Conservation (phyloP, 2,797 vertebrate species). For the Rhadinocentrus ornatus region DNA sequence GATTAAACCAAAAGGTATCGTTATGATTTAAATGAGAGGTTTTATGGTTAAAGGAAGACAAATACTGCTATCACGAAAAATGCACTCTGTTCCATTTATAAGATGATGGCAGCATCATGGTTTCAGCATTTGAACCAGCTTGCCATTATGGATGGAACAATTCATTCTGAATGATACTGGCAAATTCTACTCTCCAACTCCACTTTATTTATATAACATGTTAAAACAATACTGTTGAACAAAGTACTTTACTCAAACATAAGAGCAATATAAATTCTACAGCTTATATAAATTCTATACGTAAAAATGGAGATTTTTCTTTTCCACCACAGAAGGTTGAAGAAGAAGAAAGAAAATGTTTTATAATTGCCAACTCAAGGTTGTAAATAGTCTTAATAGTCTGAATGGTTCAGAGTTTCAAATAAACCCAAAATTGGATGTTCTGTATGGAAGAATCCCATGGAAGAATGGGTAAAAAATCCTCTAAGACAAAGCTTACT, state of each 20-base stretch:
- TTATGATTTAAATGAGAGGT: background rate
- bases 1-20: background rate
- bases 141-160: background rate
- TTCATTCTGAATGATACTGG: background rate
- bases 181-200: no score
- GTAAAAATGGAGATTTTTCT: background rate
- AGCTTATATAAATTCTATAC: background rate
- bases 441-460: no score
- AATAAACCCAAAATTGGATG: no score
- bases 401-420: no score
- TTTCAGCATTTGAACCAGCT: background rate
- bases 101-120: background rate
- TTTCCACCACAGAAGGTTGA: background rate
- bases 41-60: background rate
- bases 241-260: no score
- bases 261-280: no score
- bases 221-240: no score
- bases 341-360: no score
- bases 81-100: no score
- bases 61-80: background rate
- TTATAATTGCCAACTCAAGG: no score
- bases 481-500: background rate
- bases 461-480: background rate
- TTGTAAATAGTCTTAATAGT: no score
- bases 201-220: no score